These are phyloP conservation scores for Drosophila melanogaster DNA, from an alignment of 1,140 invertebrate genomes.

Conservation along the genomic window Release_6_plus_ISO1_MT NC_004354.4:12435001-12435500, in stretches of 20 bases:
- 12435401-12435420: too few relatives aligned
- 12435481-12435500: too few relatives aligned
- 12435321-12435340: conserved; percentile 54
- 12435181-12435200: background rate
- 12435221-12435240: conserved; percentile 22
- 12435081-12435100: conserved; percentile 65
- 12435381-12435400: too few relatives aligned
- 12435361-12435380: background rate
- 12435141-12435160: conserved; percentile 61
- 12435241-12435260: conserved; percentile 75
- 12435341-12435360: conserved; percentile 42
- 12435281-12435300: conserved; percentile 69
- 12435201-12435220: conserved; percentile 46
- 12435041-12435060: conserved; percentile 31
- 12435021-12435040: conserved; percentile 9
- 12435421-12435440: too few relatives aligned
- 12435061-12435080: conserved; percentile 56
- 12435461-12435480: too few relatives aligned
- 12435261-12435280: conserved; percentile 83
- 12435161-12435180: conserved; percentile 29
- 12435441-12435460: too few relatives aligned
- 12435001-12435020: conserved; percentile 46
- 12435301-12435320: conserved; percentile 66
- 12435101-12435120: conserved; percentile 53
- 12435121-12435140: conserved; percentile 28